These are phyloP conservation scores for Lepus europaeus DNA, from an alignment of 2,113 vertebrate genomes.

Conservation along the genomic window DNA sequence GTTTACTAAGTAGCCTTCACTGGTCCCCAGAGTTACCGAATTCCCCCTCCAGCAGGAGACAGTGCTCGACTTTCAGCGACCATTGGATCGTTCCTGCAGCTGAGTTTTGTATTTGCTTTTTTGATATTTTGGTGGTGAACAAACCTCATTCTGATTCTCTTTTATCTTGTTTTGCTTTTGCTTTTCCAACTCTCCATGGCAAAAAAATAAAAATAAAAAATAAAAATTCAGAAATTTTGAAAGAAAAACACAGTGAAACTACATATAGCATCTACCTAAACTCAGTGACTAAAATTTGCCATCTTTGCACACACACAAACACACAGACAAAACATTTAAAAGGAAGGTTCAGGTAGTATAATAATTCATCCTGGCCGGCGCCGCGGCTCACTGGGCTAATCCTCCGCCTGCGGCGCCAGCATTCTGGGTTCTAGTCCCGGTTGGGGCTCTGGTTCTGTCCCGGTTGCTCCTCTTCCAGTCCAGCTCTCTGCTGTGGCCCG, in stretches of 20 bases:
- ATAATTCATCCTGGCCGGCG: not conserved
- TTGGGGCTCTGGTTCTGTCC: too few species aligned
- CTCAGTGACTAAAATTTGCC: not conserved
- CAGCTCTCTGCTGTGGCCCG: too few species aligned
- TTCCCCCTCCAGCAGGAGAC: not conserved
- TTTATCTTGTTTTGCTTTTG: not conserved
- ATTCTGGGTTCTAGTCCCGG: too few species aligned
- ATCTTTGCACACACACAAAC: not conserved
- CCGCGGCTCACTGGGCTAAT: too few species aligned
- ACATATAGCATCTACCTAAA: not conserved
- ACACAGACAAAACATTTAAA: not conserved
- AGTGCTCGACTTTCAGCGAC: not conserved
- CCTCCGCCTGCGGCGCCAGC: too few species aligned
- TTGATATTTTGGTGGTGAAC: not conserved
- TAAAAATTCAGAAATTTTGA: conserved; percentile 21
- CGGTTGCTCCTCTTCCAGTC: too few species aligned
- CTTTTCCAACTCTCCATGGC: not conserved
- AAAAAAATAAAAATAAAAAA: not conserved
- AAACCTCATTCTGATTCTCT: conserved; percentile 5
- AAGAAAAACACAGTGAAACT: not conserved
- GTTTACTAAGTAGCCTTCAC: not conserved
- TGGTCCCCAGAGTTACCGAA: not conserved
- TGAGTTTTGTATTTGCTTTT: not conserved
- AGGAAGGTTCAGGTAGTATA: not conserved
- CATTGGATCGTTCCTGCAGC: not conserved